A percentile compares a stretch with the other conserved stretches of the same genome.
phyloP scores from a whole-genome alignment of 2,113 vertebrate species.

The Panurus biarmicus region DNA sequence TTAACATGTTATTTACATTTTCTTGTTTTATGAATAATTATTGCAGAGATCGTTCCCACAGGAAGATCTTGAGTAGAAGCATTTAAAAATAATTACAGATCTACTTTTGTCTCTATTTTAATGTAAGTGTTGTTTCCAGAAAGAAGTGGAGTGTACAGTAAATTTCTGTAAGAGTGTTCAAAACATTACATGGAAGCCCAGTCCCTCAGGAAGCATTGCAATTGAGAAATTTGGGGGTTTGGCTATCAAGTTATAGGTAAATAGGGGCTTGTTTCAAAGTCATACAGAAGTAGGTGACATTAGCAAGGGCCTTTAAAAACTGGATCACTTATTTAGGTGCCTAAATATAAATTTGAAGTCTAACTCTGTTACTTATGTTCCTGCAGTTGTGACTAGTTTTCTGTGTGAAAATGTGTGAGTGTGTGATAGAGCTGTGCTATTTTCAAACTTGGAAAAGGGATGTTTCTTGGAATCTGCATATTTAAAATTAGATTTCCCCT shows the following conservation, averaged over 20 bases:
- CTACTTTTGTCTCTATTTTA: not conserved
- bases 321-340: not conserved
- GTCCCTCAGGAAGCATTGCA: not conserved
- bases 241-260: not conserved
- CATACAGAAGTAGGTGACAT: not conserved
- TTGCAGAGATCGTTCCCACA: slow-evolving; percentile 62
- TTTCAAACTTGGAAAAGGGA: not conserved
- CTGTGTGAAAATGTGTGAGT: not conserved
- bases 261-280: not conserved
- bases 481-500: slow-evolving; percentile 18
- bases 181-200: not conserved
- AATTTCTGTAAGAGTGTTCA: not conserved
- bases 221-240: not conserved
- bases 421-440: not conserved
- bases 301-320: not conserved
- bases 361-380: not conserved
- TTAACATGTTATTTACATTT: slow-evolving; percentile 28
- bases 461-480: not conserved
- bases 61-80: slow-evolving; percentile 27
- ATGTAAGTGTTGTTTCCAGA: not conserved
- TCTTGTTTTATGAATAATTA: slow-evolving; percentile 28
- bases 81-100: slow-evolving; percentile 23
- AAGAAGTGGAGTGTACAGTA: not conserved
- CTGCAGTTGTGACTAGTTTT: not conserved
- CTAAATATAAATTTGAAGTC: not conserved